Conservation (phyloP, 1,140 invertebrate genomes). For the Nilaparvata lugens region DNA sequence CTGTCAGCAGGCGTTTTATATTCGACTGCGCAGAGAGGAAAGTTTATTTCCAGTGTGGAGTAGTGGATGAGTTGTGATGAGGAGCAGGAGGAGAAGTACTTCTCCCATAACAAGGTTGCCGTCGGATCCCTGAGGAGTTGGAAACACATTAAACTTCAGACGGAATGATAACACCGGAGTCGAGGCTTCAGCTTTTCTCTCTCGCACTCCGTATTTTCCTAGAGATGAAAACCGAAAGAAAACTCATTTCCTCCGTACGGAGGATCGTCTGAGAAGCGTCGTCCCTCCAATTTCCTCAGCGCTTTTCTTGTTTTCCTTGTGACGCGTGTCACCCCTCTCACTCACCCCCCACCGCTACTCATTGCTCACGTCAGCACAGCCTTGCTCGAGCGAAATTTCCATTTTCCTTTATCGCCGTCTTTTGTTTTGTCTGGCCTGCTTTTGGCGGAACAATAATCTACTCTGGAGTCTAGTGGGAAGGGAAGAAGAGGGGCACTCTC, state of each 20-base stretch:
- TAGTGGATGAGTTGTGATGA: background rate
- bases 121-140: background rate
- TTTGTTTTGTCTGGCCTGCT: constrained; percentile 10
- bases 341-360: too few relatives aligned
- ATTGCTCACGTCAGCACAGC: background rate
- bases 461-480: background rate
- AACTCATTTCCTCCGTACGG: constrained; percentile 13
- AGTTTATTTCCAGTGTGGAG: background rate
- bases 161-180: constrained; percentile 16
- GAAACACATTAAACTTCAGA: constrained; percentile 15
- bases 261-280: constrained; percentile 1
- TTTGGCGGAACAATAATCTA: constrained; percentile 11
- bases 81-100: background rate
- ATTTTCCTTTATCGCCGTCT: constrained; percentile 10
- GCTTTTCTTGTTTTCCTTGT: constrained; percentile 4
- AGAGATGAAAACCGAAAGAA: constrained; percentile 18
- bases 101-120: constrained; percentile 1
- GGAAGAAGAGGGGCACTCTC: too few relatives aligned
- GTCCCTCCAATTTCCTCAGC: constrained; percentile 9
- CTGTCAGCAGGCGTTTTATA: constrained; percentile 3
- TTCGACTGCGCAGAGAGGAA: constrained; percentile 1
- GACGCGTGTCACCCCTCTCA: background rate
- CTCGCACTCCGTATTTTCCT: background rate
- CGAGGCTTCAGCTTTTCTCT: background rate
- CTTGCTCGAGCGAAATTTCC: constrained; percentile 7